These are phyloP conservation scores for Percopsis omiscomaycus DNA, from an alignment of 2,797 vertebrate species.

Conservation along the genomic window DNA sequence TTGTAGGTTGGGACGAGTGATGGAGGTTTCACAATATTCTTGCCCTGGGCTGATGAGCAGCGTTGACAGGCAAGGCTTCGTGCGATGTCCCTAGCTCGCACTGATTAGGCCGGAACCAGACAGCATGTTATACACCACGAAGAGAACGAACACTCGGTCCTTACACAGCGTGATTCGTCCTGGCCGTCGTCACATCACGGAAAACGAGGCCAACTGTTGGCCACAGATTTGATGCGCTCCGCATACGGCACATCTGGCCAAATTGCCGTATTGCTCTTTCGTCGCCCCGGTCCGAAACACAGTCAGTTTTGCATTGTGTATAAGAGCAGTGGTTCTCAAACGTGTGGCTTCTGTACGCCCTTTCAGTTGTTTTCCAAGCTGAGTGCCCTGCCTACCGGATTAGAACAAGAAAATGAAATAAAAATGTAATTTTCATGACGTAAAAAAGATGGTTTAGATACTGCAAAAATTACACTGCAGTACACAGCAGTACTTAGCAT, in stretches of 20 bases:
- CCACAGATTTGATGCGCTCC: conserved; percentile 32
- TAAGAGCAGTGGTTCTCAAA: neutral
- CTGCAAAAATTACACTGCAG: conserved; percentile 1
- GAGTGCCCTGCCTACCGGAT: too few species aligned
- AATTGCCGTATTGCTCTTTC: conserved; percentile 18
- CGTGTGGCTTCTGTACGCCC: neutral
- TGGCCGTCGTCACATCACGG: conserved; percentile 19
- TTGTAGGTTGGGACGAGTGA: conserved; percentile 26
- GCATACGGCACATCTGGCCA: conserved; percentile 30
- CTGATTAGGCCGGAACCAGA: conserved; percentile 21
- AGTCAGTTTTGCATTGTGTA: conserved; percentile 5
- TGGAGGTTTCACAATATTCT: conserved; percentile 37
- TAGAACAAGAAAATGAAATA: too few species aligned
- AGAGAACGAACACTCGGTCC: conserved; percentile 12
- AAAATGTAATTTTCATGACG: too few species aligned
- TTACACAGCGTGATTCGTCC: conserved; percentile 24
- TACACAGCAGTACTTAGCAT: too few species aligned
- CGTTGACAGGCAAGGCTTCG: conserved; percentile 1
- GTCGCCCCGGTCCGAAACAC: conserved; percentile 8
- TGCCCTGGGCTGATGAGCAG: conserved; percentile 14
- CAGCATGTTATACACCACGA: neutral
- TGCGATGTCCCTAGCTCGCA: conserved; percentile 25
- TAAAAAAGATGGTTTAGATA: too few species aligned
- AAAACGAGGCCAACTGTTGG: conserved; percentile 33
- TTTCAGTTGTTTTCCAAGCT: too few species aligned